Evolutionary conservation across 2,113 vertebrate genomes (phyloP), one percentile per base, ranked within the genome.

Genomic region (Haemorhous mexicanus): DNA sequence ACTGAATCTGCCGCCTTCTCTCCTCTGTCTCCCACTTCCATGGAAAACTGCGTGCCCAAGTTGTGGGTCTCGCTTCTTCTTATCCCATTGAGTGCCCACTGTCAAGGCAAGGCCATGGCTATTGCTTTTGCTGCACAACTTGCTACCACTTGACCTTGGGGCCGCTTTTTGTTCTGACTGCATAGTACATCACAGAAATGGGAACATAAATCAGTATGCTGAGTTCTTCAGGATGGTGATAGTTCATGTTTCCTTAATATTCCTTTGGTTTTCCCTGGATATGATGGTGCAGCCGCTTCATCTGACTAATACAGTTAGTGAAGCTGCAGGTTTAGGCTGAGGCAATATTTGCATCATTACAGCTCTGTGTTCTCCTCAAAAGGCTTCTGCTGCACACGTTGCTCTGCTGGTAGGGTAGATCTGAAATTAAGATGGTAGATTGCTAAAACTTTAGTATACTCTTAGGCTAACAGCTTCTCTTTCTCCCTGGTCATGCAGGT

Each of bases 211-310:
- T 82, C 49, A 46, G 47, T 14, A 17, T 16, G 0, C 12, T 7
- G 78, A 33, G 27, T 79, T 67, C 77, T 35, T 35, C 44, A 32
- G 67, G 46, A 11, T 68, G 35, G 6, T 43, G 39, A 32, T 26
- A 18, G 1, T n/a, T 58, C 7, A 3, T 44, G 61, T 58, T 73
- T 46, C 68, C 63, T 82, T 72, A 67, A 26, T 49, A 7, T 14
- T 63, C 30, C 47, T 33, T 37, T 41, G 41, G 41, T 55, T 20
- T 5, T 35, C 21, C 27, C 17, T 66, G 74, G 58, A 44, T 86
- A 21, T 9, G n/a, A 12, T 0, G 0, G 23, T 23, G 47, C 30
- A 83, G 27, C n/a, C 0, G 0, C 39, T 90, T 82, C 79, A 30
- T 52, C n/a, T 61, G 28, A 27, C 27, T 44, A 26, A 56, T 1